Base-by-base conservation (phyloP, 2,113 vertebrate genomes). In the Dryoscopus gambensis region DNA sequence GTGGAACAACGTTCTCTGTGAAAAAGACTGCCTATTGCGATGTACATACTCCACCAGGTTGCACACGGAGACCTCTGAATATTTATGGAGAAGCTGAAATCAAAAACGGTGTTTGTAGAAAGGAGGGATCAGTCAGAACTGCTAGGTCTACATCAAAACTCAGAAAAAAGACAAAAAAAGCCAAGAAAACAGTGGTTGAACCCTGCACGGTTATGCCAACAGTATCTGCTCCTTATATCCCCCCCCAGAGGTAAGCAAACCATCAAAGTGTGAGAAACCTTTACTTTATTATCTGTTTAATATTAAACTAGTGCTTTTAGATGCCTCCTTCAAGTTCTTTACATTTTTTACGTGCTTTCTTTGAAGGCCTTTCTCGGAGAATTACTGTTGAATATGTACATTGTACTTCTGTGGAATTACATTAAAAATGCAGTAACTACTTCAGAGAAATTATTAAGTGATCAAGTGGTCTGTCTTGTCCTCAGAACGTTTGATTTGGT, bases 21-120 rank as follows among this genome's bases (percentile, higher is more conserved):
- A 99, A 99, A 94, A 99, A 99, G 98, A 99, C 99, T 7, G 99
- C 99, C 5, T 99, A 99, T 94, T 99, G 99, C 22, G 99, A 99
- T 15, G 98, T 98, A 17, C 99, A 99, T 98, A 99, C 98, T 4
- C 99, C 99, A 44, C 98, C 98, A 3, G 99, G 99, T 40, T 99
- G 98, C 28, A 97, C 98, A 28, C 98, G 98, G 82, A 98, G 98
- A 95, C 99, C 99, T 7, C 97, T 99, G 23, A 98, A 98, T 79
- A 99, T 99, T 97, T 99, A 99, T 15, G 98, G 99, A 81, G 98
- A 99, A 39, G 94, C 97, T 55, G 98, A 98, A 93, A 97, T 98
- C 56, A 99, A 98, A 98, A 99, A 99, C 2, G 99, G 99, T 60
- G 95, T 99, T 57, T 99, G 98, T 97, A 98, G 98, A 59, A 98